These are phyloP conservation scores for Thereva unica DNA, from an alignment of 2,888 invertebrate species.

Conservation along the genomic window DNA sequence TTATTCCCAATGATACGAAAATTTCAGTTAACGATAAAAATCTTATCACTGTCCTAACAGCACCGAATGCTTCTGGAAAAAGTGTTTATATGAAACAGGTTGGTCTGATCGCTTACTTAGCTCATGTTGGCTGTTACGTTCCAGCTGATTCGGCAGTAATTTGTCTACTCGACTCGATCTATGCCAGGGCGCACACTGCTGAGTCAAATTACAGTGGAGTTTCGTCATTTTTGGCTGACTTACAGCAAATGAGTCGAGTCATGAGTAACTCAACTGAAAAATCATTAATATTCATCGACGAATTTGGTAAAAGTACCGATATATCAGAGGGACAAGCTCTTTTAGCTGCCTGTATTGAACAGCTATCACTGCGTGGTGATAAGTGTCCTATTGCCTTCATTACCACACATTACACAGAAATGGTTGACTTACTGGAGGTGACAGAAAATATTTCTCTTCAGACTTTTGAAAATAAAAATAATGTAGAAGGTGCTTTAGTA, in stretches of 20 bases:
- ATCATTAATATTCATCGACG: slow-evolving; percentile 83
- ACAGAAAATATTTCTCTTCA: slow-evolving; percentile 10
- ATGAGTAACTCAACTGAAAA: slow-evolving; percentile 66
- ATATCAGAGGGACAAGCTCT: slow-evolving; percentile 77
- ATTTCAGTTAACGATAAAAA: slow-evolving; percentile 53
- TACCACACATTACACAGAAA: slow-evolving; percentile 76
- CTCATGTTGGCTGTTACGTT: slow-evolving; percentile 88
- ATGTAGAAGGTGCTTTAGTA: slow-evolving; percentile 11
- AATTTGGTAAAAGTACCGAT: slow-evolving; percentile 85
- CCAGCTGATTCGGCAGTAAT: slow-evolving; percentile 77
- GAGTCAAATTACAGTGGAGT: slow-evolving; percentile 79
- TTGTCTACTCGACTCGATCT: slow-evolving; percentile 72
- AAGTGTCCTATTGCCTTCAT: slow-evolving; percentile 75
- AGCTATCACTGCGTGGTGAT: slow-evolving; percentile 64
- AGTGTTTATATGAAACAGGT: slow-evolving; percentile 88
- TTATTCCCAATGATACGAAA: slow-evolving; percentile 40
- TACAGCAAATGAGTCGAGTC: slow-evolving; percentile 70
- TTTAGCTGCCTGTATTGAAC: slow-evolving; percentile 68
- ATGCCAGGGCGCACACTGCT: slow-evolving; percentile 73
- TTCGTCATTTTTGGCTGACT: slow-evolving; percentile 84
- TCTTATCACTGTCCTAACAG: slow-evolving; percentile 78
- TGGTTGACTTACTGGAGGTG: slow-evolving; percentile 62
- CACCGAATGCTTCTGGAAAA: slow-evolving; percentile 91
- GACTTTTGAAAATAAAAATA: slow-evolving; percentile 26
- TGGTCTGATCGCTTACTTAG: slow-evolving; percentile 78